Evolutionary conservation across 2,113 vertebrate species (phyloP).

Genomic region (Phodopus roborovskii): DNA sequence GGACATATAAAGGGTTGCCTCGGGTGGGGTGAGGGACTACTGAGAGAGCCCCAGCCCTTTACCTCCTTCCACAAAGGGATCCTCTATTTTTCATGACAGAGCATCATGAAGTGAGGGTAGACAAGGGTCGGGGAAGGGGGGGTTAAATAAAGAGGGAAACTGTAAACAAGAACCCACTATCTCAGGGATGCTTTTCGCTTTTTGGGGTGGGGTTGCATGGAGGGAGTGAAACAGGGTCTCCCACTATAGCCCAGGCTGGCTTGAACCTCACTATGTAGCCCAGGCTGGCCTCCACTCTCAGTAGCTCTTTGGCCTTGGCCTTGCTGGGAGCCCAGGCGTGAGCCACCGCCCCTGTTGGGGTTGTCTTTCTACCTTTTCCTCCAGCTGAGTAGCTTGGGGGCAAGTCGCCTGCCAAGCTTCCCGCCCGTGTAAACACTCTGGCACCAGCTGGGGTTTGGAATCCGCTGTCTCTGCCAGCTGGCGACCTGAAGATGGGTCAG

Average conservation of each 20-base stretch:
- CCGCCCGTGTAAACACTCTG: constrained; percentile 78
- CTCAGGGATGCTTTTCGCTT: not conserved
- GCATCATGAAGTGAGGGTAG: not conserved
- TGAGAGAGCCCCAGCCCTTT: not conserved
- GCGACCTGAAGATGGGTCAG: constrained; percentile 76
- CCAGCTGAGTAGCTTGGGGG: constrained; percentile 73
- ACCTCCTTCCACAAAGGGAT: constrained; percentile 5
- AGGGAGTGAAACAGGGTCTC: not conserved
- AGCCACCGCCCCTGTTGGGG: not conserved
- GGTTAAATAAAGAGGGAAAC: not conserved
- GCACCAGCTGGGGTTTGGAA: constrained; percentile 82
- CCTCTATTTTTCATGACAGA: not conserved
- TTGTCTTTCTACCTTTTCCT: constrained; percentile 77
- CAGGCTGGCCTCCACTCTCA: not conserved
- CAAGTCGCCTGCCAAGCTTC: constrained; percentile 76
- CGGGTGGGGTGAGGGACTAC: not conserved
- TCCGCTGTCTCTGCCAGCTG: constrained; percentile 71
- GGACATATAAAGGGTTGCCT: not conserved
- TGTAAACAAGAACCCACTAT: constrained; percentile 51
- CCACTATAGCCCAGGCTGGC: not conserved
- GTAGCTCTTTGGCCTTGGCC: not conserved
- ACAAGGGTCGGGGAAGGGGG: not conserved
- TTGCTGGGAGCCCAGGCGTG: not conserved
- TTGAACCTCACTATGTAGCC: not conserved
- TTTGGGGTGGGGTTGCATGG: not conserved